Base-by-base conservation (phyloP, 1,140 invertebrate genomes). In the Ceratina japonica region DNA sequence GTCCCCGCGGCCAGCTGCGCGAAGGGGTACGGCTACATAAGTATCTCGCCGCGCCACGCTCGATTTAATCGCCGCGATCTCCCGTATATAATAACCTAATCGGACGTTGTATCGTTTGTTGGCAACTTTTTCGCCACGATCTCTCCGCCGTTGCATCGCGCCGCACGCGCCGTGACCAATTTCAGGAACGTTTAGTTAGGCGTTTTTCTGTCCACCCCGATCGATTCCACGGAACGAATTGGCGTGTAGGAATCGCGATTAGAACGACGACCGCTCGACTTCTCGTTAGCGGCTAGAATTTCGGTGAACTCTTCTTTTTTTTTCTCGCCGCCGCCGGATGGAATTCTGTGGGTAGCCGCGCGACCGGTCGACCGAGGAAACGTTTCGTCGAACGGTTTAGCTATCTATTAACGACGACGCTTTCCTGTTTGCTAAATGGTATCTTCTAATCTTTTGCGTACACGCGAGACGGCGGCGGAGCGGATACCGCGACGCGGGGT, bases 1-100 rank as follows among this genome's bases (percentile, higher is more conserved):
- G 79, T 75, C 75, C 71, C 71, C 84, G 70, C 69, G 79, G 66
- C 84, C 84, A 82, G 80, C 80, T 86, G 84, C 84, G 69, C 37
- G 66, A 4, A 44, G 37, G 37, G 37, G 37, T 44, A 44, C n/a
- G n/a, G n/a, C n/a, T n/a, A n/a, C 37, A 44, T 44, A 44, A 44
- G 37, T 44, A 44, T 44, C 75, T 63, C 63, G 31, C 62, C 74
- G 52, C 64, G 58, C 63, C 22, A 13, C 31, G 58, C 56, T 59
- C 62, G 58, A 79, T 75, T 79, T 82, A 82, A 85, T 85, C 84
- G 68, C 13, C 31, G 5, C 44, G 62, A 86, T 86, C 83, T 66
- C 16, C 77, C 37, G 37, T 44, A 65, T 81, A 69, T 82, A 79
- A 75, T 74, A 73, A 82, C 44, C 80, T 79, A 82, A 85, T 85